A percentile compares a stretch with the other conserved stretches of the same genome.
Evolutionary conservation across 2,113 vertebrate species (phyloP).

Genomic region (Pagrus major): DNA sequence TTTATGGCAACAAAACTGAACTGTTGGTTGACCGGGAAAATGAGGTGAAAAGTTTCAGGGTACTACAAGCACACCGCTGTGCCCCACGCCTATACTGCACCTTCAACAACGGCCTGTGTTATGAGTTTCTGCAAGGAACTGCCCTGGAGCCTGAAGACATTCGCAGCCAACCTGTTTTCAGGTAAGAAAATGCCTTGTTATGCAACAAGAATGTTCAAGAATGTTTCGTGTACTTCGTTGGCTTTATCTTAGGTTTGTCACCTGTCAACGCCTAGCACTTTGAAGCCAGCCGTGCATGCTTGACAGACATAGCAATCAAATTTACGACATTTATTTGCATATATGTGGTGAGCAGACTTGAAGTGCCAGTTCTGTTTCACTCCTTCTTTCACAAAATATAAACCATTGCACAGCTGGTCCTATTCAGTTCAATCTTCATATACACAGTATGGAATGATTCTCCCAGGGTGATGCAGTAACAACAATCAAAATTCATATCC

Average conservation of each 20-base stretch:
- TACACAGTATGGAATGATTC: background rate
- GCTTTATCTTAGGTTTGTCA: background rate
- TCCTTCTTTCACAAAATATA: background rate
- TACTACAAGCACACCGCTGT: slow-evolving; percentile 93
- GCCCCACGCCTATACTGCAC: slow-evolving; percentile 96
- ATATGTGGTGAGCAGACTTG: background rate
- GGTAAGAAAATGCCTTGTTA: slow-evolving; percentile 74
- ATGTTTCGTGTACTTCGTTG: background rate
- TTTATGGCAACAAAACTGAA: slow-evolving; percentile 98
- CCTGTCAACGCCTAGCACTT: background rate
- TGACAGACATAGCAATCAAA: background rate
- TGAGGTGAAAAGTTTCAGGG: slow-evolving; percentile 96
- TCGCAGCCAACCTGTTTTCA: slow-evolving; percentile 90
- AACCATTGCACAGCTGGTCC: background rate
- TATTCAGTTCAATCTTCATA: background rate
- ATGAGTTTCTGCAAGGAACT: slow-evolving; percentile 95
- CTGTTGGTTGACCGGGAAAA: slow-evolving; percentile 95
- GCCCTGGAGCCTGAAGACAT: slow-evolving; percentile 95
- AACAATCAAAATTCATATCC: background rate
- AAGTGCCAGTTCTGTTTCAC: background rate
- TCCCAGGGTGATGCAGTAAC: background rate
- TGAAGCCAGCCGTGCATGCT: accelerated
- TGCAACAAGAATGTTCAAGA: background rate
- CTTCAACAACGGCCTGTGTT: slow-evolving; percentile 97
- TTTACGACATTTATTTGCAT: background rate